Percentiles rank a stretch among this genome's conserved stretches.
Evolutionary conservation across 2,888 invertebrate genomes (phyloP).

Genomic region (Lagria hirta): DNA sequence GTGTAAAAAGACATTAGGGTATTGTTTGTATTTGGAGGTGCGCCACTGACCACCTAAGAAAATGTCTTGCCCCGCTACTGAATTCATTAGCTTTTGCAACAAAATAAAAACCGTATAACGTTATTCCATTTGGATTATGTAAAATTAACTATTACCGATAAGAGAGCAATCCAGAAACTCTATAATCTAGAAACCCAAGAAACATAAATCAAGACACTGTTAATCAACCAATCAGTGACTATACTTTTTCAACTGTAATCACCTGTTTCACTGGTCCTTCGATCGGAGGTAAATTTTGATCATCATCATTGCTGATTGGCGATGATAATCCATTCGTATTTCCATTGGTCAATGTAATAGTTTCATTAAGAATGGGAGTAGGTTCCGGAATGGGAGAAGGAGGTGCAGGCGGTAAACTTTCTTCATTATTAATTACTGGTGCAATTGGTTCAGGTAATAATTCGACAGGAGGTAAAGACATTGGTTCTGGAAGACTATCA

Average conservation of each 20-base stretch:
- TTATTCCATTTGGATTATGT: no score
- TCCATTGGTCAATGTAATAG: constrained; percentile 49
- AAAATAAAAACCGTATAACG: no score
- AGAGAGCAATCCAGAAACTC: constrained; percentile 5
- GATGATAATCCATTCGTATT: constrained; percentile 52
- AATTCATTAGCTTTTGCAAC: no score
- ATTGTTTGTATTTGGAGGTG: no score
- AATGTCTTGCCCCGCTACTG: no score
- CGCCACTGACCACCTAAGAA: no score
- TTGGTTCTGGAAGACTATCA: constrained; percentile 51
- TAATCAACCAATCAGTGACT: constrained; percentile 39
- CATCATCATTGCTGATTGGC: constrained; percentile 49
- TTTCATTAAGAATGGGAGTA: constrained; percentile 30
- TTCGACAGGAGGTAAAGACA: constrained; percentile 54
- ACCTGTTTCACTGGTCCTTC: constrained; percentile 60
- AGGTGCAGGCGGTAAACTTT: constrained; percentile 30
- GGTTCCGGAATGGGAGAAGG: constrained; percentile 31
- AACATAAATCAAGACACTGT: constrained; percentile 35
- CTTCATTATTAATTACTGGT: constrained; percentile 21
- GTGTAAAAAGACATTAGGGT: no score
- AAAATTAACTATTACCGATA: no score
- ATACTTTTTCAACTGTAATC: constrained; percentile 43
- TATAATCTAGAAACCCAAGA: constrained; percentile 28
- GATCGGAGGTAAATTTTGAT: constrained; percentile 57
- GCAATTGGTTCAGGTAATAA: constrained; percentile 51